Percentiles rank a stretch among this genome's conserved stretches.
phyloP scores from a whole-genome alignment of 2,888 invertebrate species.

The Stenotaenia linearis region DNA sequence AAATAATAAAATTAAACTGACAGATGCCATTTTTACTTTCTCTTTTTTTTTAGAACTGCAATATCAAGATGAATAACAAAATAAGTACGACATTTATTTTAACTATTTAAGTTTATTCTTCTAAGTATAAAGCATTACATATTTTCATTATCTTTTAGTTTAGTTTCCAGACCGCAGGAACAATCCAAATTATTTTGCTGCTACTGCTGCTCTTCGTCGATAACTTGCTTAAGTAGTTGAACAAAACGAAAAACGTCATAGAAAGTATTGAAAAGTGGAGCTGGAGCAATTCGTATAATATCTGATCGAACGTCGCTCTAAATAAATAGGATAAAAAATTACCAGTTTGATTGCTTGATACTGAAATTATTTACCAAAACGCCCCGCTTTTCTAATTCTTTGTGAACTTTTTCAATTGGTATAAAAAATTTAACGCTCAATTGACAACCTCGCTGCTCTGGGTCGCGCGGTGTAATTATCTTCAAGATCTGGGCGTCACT shows the following conservation, averaged over 20 bases:
- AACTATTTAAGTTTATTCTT: too few species aligned
- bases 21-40: too few species aligned
- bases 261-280: conserved; percentile 54
- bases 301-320: conserved; percentile 54
- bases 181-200: too few species aligned
- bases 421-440: conserved; percentile 52
- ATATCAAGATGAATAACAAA: too few species aligned
- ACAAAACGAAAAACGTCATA: conserved; percentile 49
- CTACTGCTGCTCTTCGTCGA: too few species aligned
- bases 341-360: neutral
- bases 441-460: conserved; percentile 52
- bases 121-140: too few species aligned
- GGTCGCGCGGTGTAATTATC: conserved; percentile 53
- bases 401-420: conserved; percentile 47
- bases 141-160: neutral
- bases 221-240: conserved; percentile 40
- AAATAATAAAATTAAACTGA: too few species aligned
- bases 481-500: conserved; percentile 38
- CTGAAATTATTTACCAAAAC: conserved; percentile 47
- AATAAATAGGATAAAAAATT: conserved; percentile 36
- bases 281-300: conserved; percentile 53
- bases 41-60: too few species aligned
- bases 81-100: too few species aligned
- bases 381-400: conserved; percentile 50
- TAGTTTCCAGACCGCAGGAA: too few species aligned